Conservation (phyloP, 1,140 invertebrate genomes). For the Drosophila jambulina region DNA sequence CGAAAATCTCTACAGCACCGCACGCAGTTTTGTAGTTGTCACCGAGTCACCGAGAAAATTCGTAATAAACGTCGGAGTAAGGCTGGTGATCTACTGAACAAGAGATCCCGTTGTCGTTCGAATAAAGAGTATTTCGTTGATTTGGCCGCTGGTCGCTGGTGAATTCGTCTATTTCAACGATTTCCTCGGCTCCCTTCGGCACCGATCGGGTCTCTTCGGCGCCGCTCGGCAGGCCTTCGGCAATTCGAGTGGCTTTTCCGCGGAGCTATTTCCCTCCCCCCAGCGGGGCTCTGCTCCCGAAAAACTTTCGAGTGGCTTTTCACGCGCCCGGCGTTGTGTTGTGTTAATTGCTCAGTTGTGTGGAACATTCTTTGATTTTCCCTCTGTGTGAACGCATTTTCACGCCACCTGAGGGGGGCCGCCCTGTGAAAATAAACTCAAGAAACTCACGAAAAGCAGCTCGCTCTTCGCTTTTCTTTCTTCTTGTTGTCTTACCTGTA, state of each 20-base stretch:
- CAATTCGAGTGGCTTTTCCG: slow-evolving; percentile 47
- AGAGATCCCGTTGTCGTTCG: slow-evolving; percentile 85
- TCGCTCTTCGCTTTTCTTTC: slow-evolving; percentile 30
- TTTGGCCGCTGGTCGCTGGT: slow-evolving; percentile 64
- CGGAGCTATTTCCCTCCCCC: slow-evolving; percentile 34
- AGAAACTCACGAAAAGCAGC: slow-evolving; percentile 31
- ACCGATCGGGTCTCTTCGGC: slow-evolving; percentile 34
- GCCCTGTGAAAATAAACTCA: slow-evolving; percentile 73
- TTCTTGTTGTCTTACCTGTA: slow-evolving; percentile 70
- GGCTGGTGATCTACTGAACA: slow-evolving; percentile 86
- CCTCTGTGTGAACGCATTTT: slow-evolving; percentile 71
- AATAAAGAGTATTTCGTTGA: slow-evolving; percentile 85
- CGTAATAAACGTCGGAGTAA: slow-evolving; percentile 85
- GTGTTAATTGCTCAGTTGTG: slow-evolving; percentile 83
- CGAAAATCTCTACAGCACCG: slow-evolving; percentile 81
- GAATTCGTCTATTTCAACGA: slow-evolving; percentile 78
- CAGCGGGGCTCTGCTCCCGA: slow-evolving; percentile 12
- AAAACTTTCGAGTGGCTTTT: slow-evolving; percentile 52
- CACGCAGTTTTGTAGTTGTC: slow-evolving; percentile 84
- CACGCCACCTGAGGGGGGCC: slow-evolving; percentile 52
- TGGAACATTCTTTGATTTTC: slow-evolving; percentile 80
- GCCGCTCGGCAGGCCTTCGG: neutral
- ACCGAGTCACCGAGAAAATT: slow-evolving; percentile 85
- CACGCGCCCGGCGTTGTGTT: slow-evolving; percentile 29
- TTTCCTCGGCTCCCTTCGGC: slow-evolving; percentile 51